Evolutionary conservation across 2,797 vertebrate species (phyloP), one percentile per base, ranked within the genome.

Genomic region (Austrolebias charrua): DNA sequence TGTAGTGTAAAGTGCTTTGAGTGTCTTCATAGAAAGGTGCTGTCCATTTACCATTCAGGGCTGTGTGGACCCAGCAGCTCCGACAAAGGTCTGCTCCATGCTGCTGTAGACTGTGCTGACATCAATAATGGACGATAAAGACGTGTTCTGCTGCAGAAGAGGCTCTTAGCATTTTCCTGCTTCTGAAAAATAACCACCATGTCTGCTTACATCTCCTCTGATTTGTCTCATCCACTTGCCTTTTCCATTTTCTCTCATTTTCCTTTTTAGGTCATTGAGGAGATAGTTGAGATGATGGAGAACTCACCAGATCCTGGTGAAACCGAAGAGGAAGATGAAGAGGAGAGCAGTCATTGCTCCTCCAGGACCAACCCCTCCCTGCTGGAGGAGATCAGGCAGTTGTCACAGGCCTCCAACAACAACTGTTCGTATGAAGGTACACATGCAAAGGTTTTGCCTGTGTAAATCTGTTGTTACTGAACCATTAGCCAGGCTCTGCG

Each of bases 211-310:
- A 8, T 5, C 19, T 44, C n/a, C 66, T 24, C 55, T 55, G 6
- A 44, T 46, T 48, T 54, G 35, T 20, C 12, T 1, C 15, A 61
- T 52, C 40, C 10, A 29, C 4, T 24, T 2, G 0, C 45, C 20
- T 48, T 19, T 33, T 29, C 48, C 31, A 10, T 35, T 35, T 13
- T 18, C 9, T 55, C 13, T 55, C 19, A 33, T 48, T 44, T 48
- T 24, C 24, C 24, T 28, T 48, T 14, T 20, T 86, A 97, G 96
- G 95, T 97, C 52, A 97, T 97, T 52, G 96, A 97, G 83, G 95
- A 97, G 88, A 95, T 97, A 10, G 96, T 95, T 4, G 96, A 96
- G 84, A 97, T 97, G 96, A 97, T 97, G 96, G 95, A 96, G 86
- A 96, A 97, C 82, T 97, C 96, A 13, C 95, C 96, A 0, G 95